Evolutionary conservation across 2,888 invertebrate genomes (phyloP).

Genomic region (Brenthis hecate): DNA sequence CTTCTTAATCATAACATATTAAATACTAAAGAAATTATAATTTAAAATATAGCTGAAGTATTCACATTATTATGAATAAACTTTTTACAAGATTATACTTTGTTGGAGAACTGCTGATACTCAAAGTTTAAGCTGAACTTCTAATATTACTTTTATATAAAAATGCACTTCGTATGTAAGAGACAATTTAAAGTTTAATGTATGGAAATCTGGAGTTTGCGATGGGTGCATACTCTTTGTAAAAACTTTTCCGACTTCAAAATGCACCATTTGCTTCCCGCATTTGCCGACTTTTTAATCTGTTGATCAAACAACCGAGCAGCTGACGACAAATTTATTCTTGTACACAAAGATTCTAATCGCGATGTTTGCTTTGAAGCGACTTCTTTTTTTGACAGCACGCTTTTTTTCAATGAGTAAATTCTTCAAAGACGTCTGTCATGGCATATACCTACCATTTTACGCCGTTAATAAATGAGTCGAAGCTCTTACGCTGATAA

Average conservation of each 20-base stretch:
- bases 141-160: slow-evolving; percentile 27
- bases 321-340: slow-evolving; percentile 75
- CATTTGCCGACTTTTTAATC: slow-evolving; percentile 69
- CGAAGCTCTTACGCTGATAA: not conserved
- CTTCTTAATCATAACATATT: not conserved
- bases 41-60: slow-evolving; percentile 10
- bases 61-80: slow-evolving; percentile 17
- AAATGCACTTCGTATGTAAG: slow-evolving; percentile 25
- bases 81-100: slow-evolving; percentile 20
- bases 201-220: slow-evolving; percentile 37
- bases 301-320: slow-evolving; percentile 70
- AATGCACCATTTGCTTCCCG: slow-evolving; percentile 62
- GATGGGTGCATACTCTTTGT: slow-evolving; percentile 40
- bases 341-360: slow-evolving; percentile 70
- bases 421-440: slow-evolving; percentile 23
- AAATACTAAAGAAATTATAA: not conserved
- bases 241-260: slow-evolving; percentile 54
- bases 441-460: slow-evolving; percentile 20
- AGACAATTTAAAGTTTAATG: slow-evolving; percentile 34
- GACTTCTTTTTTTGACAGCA: slow-evolving; percentile 45
- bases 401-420: slow-evolving; percentile 24
- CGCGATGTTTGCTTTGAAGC: slow-evolving; percentile 53
- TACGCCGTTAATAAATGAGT: slow-evolving; percentile 10
- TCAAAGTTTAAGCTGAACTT: slow-evolving; percentile 20
- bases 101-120: slow-evolving; percentile 25